Evolutionary conservation across 2,113 vertebrate species (phyloP), one percentile per base, ranked within the genome.

Genomic region (Gallinago media): DNA sequence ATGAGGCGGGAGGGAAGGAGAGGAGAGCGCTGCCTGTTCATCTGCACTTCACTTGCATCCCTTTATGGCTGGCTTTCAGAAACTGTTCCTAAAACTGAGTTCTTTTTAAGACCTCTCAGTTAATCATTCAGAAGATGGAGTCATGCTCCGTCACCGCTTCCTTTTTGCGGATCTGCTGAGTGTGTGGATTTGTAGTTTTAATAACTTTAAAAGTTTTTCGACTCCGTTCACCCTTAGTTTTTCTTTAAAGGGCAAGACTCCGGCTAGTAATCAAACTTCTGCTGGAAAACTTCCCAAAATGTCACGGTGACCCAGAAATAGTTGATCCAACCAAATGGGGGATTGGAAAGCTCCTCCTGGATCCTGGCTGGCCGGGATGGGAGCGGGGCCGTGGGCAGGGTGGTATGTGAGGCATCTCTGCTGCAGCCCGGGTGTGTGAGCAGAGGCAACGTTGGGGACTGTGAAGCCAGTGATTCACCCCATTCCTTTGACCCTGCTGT

Each of bases 301-400:
- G 95, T 96, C 91, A 83, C 38, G 22, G 90, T 32, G 88, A 90
- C 92, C 92, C 85, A 95, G 93, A 71, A 94, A 74, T 9, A 4
- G 31, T 52, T 4, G 29, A 13, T 83, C 12, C 8, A 0, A 2
- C 6, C 0, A 3, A 3, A 26, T n/a, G 49, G 25, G 47, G 63
- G n/a, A n/a, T 18, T 47, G 58, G 87, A 8, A 23, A 63, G 31
- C 25, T 89, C 36, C 34, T 8, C 25, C 23, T 7, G 40, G 66
- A 2, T 8, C 11, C 19, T 0, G 2, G 16, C 6, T 27, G 9
- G 83, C 9, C 1, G 6, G 66, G 58, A 0, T 11, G 0, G 42
- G 62, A 83, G n/a, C 3, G 5, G 74, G 63, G 34, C 86, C 0
- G 62, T 83, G 92, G 88, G 94, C 73, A 84, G 94, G 50, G 38